These are phyloP conservation scores for Cyprinella venusta DNA, from an alignment of 2,797 vertebrate genomes.

Conservation along the genomic window DNA sequence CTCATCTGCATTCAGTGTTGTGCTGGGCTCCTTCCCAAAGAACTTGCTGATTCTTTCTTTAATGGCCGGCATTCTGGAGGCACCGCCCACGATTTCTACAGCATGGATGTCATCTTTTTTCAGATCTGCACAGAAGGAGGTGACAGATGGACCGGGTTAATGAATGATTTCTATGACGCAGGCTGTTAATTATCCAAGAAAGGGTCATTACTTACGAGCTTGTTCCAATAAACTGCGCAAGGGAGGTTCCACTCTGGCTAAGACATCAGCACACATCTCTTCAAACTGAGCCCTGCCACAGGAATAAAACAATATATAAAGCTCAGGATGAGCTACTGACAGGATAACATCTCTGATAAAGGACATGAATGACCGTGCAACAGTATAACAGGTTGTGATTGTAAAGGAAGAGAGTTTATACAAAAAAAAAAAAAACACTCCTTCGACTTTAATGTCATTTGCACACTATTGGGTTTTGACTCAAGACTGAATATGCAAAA, in stretches of 20 bases:
- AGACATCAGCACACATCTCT: slow-evolving; percentile 91
- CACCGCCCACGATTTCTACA: slow-evolving; percentile 94
- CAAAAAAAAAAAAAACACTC: not conserved
- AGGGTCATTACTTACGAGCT: slow-evolving; percentile 85
- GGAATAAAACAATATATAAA: not conserved
- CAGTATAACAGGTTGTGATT: not conserved
- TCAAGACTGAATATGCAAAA: not conserved
- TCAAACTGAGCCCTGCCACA: slow-evolving; percentile 87
- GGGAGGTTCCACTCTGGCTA: slow-evolving; percentile 89
- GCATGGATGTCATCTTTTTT: slow-evolving; percentile 94
- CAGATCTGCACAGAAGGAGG: slow-evolving; percentile 75
- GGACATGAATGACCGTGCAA: not conserved
- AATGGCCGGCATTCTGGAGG: slow-evolving; percentile 91
- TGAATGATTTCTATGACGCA: not conserved
- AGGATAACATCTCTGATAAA: not conserved
- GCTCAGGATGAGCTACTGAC: not conserved
- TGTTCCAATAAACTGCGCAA: slow-evolving; percentile 93
- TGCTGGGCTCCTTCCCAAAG: slow-evolving; percentile 96
- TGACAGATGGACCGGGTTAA: not conserved
- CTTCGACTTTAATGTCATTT: not conserved
- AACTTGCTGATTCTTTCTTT: slow-evolving; percentile 94
- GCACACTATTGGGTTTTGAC: not conserved
- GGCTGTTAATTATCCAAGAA: not conserved
- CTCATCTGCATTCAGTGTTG: slow-evolving; percentile 96
- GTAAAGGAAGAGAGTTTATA: not conserved